A percentile compares a stretch with the other conserved stretches of the same genome.
phyloP scores from a whole-genome alignment of 2,113 vertebrate species.

The Seriola aureovittata region DNA sequence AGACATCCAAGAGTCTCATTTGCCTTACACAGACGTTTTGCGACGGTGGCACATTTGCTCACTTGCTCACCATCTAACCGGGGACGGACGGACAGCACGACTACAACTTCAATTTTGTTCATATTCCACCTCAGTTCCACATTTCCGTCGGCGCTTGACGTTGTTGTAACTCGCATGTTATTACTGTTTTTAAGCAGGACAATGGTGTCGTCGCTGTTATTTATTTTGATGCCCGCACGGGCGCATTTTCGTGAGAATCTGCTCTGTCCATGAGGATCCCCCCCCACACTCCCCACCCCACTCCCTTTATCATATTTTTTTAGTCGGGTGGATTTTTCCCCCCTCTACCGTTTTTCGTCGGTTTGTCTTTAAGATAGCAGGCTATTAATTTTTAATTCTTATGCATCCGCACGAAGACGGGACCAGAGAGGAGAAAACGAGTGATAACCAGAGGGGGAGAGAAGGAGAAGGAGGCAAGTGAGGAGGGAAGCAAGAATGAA shows the following conservation, averaged over 20 bases:
- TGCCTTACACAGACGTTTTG: constrained; percentile 61
- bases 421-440: constrained; percentile 78
- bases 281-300: not conserved
- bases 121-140: constrained; percentile 22
- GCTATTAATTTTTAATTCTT: constrained; percentile 85
- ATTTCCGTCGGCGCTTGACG: not conserved
- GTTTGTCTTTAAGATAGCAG: constrained; percentile 72
- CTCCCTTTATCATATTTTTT: constrained; percentile 39
- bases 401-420: constrained; percentile 85
- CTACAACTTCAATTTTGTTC: constrained; percentile 47
- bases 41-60: constrained; percentile 64
- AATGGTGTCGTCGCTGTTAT: constrained; percentile 68
- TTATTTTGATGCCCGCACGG: constrained; percentile 73
- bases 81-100: constrained; percentile 55
- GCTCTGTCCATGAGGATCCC: constrained; percentile 69
- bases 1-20: constrained; percentile 52
- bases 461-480: constrained; percentile 67
- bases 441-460: constrained; percentile 74
- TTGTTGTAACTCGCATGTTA: constrained; percentile 4
- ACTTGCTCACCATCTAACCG: constrained; percentile 47
- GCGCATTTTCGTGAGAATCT: constrained; percentile 69
- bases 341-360: constrained; percentile 23
- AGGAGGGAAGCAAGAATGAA: constrained; percentile 80
- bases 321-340: constrained; percentile 47
- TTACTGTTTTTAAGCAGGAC: constrained; percentile 31